Evolutionary conservation across 1,140 invertebrate species (phyloP), one percentile per base, ranked within the genome.

Genomic region (Drosophila kohkoa): DNA sequence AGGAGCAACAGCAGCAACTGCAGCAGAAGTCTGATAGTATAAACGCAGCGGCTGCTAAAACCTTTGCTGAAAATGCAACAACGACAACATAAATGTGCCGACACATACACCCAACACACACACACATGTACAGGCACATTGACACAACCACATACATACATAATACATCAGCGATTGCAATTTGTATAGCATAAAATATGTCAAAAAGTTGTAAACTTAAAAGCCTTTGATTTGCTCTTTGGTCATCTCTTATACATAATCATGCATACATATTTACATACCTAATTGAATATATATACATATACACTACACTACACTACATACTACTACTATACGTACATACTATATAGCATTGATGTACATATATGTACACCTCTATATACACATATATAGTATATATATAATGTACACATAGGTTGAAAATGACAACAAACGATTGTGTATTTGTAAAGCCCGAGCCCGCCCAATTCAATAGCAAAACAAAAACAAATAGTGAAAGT

Each of bases 181-280:
- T 77, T 79, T 77, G 64, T 77, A 77, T 73, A 79, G 68, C 58
- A 67, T 64, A 68, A 71, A 65, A 63, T 67, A 69, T 72, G 57
- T 71, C 65, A 43, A 64, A 75, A 75, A 64, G 52, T 79, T 82
- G 72, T 71, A 70, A 66, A 67, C 67, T 73, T 66, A 81, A 77
- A 81, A 76, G 82, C 79, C 83, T 77, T 88, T 88, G 83, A 86
- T 88, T 88, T 86, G 83, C 82, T 88, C 74, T 66, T 83, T 78
- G 80, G 70, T 81, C 66, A 83, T 78, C 77, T 76, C 60, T 57
- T 75, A 75, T 76, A 82, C 72, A 86, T 86, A 87, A 86, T 85
- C 85, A 91, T 90, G 80, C 88, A 72, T 77, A 88, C 76, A 82
- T 77, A 82, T 87, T 77, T 88, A 87, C 60, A 66, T 57, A 38